phyloP scores from a whole-genome alignment of 2,888 invertebrate species.

The Nebria brevicollis region DNA sequence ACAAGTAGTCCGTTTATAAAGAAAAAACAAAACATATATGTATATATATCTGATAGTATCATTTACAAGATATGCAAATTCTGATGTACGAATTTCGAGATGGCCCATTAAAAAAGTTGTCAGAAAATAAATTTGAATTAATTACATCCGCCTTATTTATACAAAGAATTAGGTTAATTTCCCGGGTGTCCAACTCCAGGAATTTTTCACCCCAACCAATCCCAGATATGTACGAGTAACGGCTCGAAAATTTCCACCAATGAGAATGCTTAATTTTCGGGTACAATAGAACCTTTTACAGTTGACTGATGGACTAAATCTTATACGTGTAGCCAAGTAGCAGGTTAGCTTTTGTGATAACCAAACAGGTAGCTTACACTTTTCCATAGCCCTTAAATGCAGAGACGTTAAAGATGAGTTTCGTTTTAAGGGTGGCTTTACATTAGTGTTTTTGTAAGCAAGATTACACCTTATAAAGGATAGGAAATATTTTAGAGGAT shows the following conservation, averaged over 20 bases:
- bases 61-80: constrained; percentile 6
- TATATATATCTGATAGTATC: not conserved
- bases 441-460: not conserved
- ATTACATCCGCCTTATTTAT: constrained; percentile 2
- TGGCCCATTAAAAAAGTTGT: constrained; percentile 5
- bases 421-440: not conserved
- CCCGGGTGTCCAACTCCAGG: not conserved
- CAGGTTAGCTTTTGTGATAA: constrained; percentile 17
- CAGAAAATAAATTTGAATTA: constrained; percentile 15
- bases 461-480: constrained; percentile 18
- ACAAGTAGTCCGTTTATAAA: not conserved
- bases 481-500: constrained; percentile 14
- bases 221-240: not conserved
- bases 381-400: not conserved
- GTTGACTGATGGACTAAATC: constrained; percentile 6
- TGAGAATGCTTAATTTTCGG: not conserved
- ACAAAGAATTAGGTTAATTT: not conserved
- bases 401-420: not conserved
- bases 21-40: not conserved
- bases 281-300: constrained; percentile 8
- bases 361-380: not conserved
- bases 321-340: constrained; percentile 17
- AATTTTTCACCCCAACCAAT: constrained; percentile 9
- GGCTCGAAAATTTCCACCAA: not conserved
- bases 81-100: constrained; percentile 2